Percentiles rank a stretch among this genome's conserved stretches.
Conservation (phyloP, 1,140 invertebrate species). For the Fopius arisanus region DNA sequence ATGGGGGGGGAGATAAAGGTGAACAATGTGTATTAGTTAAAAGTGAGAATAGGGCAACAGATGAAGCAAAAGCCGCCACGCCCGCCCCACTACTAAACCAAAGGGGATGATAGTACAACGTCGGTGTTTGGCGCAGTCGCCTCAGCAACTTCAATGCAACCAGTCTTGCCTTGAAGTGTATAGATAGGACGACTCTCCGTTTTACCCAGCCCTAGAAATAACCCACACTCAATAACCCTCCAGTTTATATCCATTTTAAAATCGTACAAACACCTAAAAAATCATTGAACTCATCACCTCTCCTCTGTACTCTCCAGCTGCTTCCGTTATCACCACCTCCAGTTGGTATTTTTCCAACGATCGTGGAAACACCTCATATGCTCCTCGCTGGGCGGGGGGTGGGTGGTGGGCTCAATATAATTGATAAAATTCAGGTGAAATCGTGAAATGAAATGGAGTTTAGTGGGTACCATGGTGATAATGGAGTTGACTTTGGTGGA, state of each 20-base stretch:
- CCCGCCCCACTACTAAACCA: constrained; percentile 2
- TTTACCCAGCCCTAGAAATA: constrained; percentile 14
- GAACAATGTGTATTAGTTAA: background rate
- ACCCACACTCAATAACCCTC: background rate
- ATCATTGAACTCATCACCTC: no score
- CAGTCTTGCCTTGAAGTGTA: constrained; percentile 29
- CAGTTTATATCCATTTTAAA: background rate
- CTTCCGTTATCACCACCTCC: background rate
- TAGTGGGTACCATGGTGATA: background rate
- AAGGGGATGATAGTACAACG: background rate
- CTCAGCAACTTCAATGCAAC: constrained; percentile 18
- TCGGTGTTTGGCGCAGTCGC: constrained; percentile 28
- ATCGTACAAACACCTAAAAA: background rate
- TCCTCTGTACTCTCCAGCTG: no score
- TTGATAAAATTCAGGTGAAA: background rate
- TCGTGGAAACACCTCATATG: background rate
- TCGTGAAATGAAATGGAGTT: background rate
- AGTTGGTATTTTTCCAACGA: background rate
- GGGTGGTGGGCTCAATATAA: background rate
- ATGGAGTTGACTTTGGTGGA: background rate
- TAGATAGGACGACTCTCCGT: constrained; percentile 19
- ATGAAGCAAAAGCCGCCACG: constrained; percentile 17
- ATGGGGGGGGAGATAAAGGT: background rate
- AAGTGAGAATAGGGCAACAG: constrained; percentile 13
- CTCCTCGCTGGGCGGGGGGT: background rate